A percentile compares a stretch with the other conserved stretches of the same genome.
Evolutionary conservation across 2,113 vertebrate species (phyloP).

Genomic region (Pseudorasbora parva): DNA sequence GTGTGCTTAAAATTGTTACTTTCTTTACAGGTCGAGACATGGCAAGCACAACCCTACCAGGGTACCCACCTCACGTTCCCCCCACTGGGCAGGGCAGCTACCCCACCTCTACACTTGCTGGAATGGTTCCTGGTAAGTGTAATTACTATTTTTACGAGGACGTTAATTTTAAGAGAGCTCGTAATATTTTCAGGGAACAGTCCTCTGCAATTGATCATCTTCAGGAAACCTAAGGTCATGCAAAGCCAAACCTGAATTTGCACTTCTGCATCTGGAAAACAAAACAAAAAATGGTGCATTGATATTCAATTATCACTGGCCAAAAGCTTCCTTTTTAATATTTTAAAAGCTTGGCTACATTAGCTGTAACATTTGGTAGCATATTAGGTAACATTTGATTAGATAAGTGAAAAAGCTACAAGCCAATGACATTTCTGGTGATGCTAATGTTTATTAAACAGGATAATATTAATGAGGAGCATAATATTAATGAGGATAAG

Average conservation of each 20-base stretch:
- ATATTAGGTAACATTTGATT: not conserved
- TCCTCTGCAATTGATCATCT: constrained; percentile 57
- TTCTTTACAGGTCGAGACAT: constrained; percentile 86
- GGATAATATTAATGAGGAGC: constrained; percentile 33
- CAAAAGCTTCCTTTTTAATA: not conserved
- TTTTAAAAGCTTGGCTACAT: not conserved
- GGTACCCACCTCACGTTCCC: constrained; percentile 90
- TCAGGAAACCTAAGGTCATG: constrained; percentile 57
- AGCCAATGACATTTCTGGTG: constrained; percentile 29
- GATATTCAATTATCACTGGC: not conserved
- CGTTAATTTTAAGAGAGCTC: constrained; percentile 63
- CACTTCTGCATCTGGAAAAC: not conserved
- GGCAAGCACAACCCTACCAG: constrained; percentile 90
- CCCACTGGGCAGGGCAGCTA: constrained; percentile 93
- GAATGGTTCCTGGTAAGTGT: constrained; percentile 91
- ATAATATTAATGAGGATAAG: constrained; percentile 37
- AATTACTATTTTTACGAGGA: constrained; percentile 54
- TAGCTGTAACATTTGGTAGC: too few species aligned
- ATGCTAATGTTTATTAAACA: constrained; percentile 29
- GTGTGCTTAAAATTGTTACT: constrained; percentile 44
- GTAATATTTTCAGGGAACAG: constrained; percentile 58
- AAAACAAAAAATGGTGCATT: not conserved
- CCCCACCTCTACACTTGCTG: constrained; percentile 90
- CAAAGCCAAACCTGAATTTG: constrained; percentile 14
- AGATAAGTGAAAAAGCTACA: constrained; percentile 18